phyloP scores from a whole-genome alignment of 2,113 vertebrate species.

The Hiodon tergisus region DNA sequence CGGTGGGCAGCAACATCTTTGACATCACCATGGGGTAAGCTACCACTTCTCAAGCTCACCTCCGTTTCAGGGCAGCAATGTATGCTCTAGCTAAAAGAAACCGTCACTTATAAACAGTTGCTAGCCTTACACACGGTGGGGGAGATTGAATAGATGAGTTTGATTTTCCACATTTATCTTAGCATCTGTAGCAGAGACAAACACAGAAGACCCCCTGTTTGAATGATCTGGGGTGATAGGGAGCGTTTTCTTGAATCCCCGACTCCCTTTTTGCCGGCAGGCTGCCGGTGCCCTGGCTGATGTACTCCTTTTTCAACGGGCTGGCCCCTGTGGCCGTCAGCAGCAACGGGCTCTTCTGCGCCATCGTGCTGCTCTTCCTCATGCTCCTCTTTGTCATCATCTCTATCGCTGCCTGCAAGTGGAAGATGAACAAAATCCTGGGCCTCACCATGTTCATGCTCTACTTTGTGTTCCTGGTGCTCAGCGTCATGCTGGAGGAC shows the following conservation, averaged over 20 bases:
- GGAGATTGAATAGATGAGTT: not conserved
- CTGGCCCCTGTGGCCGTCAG: constrained; percentile 81
- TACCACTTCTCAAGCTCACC: not conserved
- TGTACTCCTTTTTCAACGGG: constrained; percentile 68
- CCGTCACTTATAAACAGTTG: not conserved
- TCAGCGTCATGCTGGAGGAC: constrained; percentile 92
- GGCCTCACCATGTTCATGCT: constrained; percentile 89
- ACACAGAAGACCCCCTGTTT: not conserved
- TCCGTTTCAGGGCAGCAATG: not conserved
- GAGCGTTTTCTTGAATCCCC: not conserved
- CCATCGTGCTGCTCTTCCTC: constrained; percentile 91
- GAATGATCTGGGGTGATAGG: too few relatives aligned
- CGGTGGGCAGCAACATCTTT: constrained; percentile 95
- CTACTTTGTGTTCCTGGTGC: constrained; percentile 86
- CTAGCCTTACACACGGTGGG: not conserved
- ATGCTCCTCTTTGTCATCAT: constrained; percentile 94
- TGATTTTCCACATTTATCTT: not conserved
- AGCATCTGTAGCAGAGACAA: not conserved
- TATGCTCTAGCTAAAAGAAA: not conserved
- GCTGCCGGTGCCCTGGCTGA: constrained; percentile 84
- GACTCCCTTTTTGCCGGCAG: constrained; percentile 54
- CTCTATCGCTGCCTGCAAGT: constrained; percentile 83
- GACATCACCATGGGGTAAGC: constrained; percentile 95
- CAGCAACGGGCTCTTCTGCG: constrained; percentile 93
- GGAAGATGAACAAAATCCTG: constrained; percentile 92